Evolutionary conservation across 2,113 vertebrate genomes (phyloP).

Genomic region (Poecile atricapillus): DNA sequence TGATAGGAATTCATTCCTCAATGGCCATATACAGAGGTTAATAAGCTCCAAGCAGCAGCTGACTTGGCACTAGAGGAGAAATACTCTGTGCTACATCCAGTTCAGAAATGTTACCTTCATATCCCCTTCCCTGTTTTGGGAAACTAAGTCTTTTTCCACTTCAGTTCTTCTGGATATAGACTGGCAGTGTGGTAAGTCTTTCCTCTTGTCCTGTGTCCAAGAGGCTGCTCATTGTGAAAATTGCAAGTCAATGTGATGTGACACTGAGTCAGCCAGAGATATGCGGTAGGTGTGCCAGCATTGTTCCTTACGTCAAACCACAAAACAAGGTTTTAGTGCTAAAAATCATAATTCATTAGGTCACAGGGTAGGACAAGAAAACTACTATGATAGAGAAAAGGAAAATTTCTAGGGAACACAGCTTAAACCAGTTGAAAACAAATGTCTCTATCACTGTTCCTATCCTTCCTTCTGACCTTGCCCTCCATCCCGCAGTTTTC

Average conservation of each 20-base stretch:
- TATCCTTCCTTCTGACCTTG: conserved; percentile 15
- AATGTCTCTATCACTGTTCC: not conserved
- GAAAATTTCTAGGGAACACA: not conserved
- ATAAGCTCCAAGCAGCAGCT: conserved; percentile 49
- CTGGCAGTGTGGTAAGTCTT: not conserved
- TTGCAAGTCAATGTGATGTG: not conserved
- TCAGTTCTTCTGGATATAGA: not conserved
- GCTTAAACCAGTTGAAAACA: not conserved
- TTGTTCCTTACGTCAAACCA: not conserved
- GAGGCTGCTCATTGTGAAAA: not conserved
- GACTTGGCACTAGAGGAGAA: conserved; percentile 45
- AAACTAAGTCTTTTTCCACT: not conserved
- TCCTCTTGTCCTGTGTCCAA: not conserved
- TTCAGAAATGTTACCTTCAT: conserved; percentile 44
- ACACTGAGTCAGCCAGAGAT: conserved; percentile 12
- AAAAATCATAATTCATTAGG: not conserved
- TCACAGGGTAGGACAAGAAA: not conserved
- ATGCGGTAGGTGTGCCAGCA: not conserved
- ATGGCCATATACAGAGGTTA: conserved; percentile 41
- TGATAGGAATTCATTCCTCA: conserved; percentile 43
- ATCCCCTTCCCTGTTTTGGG: conserved; percentile 11
- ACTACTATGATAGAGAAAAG: not conserved
- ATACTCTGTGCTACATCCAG: not conserved
- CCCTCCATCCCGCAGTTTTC: not conserved
- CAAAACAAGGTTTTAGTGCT: not conserved